A percentile compares a stretch with the other conserved stretches of the same genome.
Conservation (phyloP, 2,888 invertebrate genomes). For the Agrochola circellaris region DNA sequence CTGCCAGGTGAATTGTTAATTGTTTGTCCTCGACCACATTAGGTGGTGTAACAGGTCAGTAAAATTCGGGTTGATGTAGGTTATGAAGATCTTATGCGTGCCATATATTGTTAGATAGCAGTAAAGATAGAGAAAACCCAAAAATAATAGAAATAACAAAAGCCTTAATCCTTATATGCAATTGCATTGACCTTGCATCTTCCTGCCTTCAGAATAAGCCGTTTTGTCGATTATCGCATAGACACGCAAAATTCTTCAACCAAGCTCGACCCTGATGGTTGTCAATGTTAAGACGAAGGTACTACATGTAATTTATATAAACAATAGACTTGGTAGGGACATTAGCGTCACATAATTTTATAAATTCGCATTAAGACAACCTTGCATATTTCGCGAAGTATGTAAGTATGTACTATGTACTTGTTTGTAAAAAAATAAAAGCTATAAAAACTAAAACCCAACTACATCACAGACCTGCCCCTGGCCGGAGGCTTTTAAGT, state of each 20-base stretch:
- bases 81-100: not conserved
- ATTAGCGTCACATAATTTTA: slow-evolving; percentile 39
- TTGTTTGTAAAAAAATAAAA: not conserved
- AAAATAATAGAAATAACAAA: too few species aligned
- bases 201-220: not conserved
- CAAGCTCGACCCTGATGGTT: slow-evolving; percentile 27
- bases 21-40: not conserved
- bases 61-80: not conserved
- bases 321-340: slow-evolving; percentile 44
- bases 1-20: not conserved
- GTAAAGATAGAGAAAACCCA: not conserved
- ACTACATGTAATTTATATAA: slow-evolving; percentile 21
- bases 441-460: too few species aligned
- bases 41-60: not conserved
- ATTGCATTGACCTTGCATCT: not conserved
- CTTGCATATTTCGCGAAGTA: slow-evolving; percentile 45
- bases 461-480: too few species aligned
- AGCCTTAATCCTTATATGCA: not conserved
- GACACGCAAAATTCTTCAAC: slow-evolving; percentile 8
- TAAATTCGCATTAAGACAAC: slow-evolving; percentile 25
- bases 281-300: slow-evolving; percentile 36
- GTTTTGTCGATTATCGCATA: not conserved
- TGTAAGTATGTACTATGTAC: slow-evolving; percentile 12
- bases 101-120: not conserved
- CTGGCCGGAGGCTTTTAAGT: too few species aligned